Conservation (phyloP, 1,140 invertebrate species). For the Drosophila lacteicornis region DNA sequence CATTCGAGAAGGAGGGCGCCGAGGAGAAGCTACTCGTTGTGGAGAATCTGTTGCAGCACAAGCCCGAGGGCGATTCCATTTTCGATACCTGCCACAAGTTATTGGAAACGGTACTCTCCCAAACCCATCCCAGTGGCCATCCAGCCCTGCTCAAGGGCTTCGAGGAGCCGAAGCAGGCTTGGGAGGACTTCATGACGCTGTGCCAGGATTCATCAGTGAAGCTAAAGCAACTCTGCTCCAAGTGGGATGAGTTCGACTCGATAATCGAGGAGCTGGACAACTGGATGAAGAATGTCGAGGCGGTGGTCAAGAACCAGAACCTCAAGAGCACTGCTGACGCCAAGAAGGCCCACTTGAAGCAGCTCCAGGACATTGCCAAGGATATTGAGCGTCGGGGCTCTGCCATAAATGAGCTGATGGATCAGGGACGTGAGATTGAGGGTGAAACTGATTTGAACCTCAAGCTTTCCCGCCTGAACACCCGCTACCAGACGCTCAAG, state of each 20-base stretch:
- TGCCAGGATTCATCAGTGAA: slow-evolving; percentile 89
- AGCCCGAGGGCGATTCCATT: slow-evolving; percentile 90
- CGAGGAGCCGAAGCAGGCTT: slow-evolving; percentile 90
- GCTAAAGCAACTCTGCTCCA: slow-evolving; percentile 89
- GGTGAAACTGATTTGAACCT: slow-evolving; percentile 91
- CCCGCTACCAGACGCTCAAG: slow-evolving; percentile 93
- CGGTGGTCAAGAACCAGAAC: slow-evolving; percentile 94
- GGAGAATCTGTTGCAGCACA: slow-evolving; percentile 90
- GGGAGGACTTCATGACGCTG: slow-evolving; percentile 91
- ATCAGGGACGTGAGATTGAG: slow-evolving; percentile 90
- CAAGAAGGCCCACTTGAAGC: slow-evolving; percentile 92
- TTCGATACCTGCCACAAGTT: slow-evolving; percentile 90
- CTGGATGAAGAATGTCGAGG: slow-evolving; percentile 95
- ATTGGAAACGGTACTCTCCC: slow-evolving; percentile 90
- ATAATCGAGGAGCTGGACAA: slow-evolving; percentile 90
- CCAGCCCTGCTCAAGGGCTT: slow-evolving; percentile 90
- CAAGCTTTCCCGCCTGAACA: slow-evolving; percentile 92
- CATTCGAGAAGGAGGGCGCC: slow-evolving; percentile 90
- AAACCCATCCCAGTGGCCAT: slow-evolving; percentile 93
- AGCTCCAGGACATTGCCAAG: slow-evolving; percentile 90
- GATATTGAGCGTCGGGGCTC: slow-evolving; percentile 90
- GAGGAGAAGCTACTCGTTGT: slow-evolving; percentile 90
- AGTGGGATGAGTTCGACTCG: slow-evolving; percentile 92
- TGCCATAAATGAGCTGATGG: slow-evolving; percentile 90
- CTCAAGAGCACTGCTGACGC: slow-evolving; percentile 93